Evolutionary conservation across 2,113 vertebrate species (phyloP).

Genomic region (Geococcyx californianus): DNA sequence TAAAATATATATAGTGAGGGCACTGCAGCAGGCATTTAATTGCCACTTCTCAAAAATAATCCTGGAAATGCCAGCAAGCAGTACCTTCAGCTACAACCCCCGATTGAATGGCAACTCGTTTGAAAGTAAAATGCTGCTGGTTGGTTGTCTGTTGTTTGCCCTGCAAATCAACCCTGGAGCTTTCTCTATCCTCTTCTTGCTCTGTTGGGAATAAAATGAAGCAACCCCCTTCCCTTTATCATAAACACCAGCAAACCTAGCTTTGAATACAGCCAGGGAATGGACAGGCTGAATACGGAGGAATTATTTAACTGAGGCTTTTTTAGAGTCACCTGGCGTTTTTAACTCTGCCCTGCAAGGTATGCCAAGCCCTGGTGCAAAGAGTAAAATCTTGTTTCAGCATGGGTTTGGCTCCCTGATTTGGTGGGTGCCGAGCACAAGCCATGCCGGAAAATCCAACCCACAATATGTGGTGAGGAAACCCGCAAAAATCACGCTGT

Average conservation of each 20-base stretch:
- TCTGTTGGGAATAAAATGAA: neutral
- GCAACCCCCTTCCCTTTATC: neutral
- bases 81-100: neutral
- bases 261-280: neutral
- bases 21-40: neutral
- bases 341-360: neutral
- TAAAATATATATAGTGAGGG: neutral
- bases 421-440: accelerated
- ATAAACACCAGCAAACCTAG: neutral
- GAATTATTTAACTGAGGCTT: neutral
- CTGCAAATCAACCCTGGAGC: neutral
- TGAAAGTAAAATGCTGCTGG: neutral
- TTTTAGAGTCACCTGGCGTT: neutral
- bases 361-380: neutral
- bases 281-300: neutral
- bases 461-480: neutral
- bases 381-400: neutral
- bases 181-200: neutral
- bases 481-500: accelerated
- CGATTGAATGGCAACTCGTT: neutral
- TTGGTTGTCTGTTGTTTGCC: neutral
- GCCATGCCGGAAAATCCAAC: neutral
- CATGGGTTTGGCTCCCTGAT: neutral
- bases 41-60: neutral
- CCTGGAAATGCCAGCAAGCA: neutral